These are phyloP conservation scores for Sphaerophoria rueppellii DNA, from an alignment of 2,888 invertebrate species.

Conservation along the genomic window DNA sequence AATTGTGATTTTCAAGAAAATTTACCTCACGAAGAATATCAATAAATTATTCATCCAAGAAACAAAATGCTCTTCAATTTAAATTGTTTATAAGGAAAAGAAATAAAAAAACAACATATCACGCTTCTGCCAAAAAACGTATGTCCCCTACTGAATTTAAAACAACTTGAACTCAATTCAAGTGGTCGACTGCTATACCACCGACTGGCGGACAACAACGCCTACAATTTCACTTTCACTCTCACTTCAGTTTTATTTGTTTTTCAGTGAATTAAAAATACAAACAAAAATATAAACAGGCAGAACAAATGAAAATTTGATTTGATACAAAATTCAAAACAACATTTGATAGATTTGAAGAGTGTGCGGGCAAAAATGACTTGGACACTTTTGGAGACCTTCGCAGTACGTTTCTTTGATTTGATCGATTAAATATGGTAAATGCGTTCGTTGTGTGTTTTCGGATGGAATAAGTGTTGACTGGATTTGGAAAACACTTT, in stretches of 20 bases:
- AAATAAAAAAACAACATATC: slow-evolving; percentile 4
- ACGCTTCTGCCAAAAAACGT: slow-evolving; percentile 23
- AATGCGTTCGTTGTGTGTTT: no score
- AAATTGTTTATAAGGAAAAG: slow-evolving; percentile 15
- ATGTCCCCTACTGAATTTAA: slow-evolving; percentile 25
- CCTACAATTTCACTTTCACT: slow-evolving; percentile 60
- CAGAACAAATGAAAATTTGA: slow-evolving; percentile 7
- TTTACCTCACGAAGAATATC: no score
- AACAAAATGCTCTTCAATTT: not conserved
- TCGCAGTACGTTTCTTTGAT: no score
- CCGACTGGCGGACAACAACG: not conserved
- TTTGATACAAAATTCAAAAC: slow-evolving; percentile 10
- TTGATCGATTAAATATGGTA: no score
- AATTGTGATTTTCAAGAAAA: no score
- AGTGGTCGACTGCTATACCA: not conserved
- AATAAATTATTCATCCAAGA: no score
- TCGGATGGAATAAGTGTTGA: no score
- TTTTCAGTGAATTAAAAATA: not conserved
- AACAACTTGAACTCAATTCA: slow-evolving; percentile 40
- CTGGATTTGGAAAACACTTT: no score
- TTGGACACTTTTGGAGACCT: no score
- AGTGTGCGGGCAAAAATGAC: no score
- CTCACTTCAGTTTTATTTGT: slow-evolving; percentile 1
- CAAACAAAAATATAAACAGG: not conserved
- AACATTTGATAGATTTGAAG: slow-evolving; percentile 2